phyloP scores from a whole-genome alignment of 2,113 vertebrate genomes.

The Geococcyx californianus region DNA sequence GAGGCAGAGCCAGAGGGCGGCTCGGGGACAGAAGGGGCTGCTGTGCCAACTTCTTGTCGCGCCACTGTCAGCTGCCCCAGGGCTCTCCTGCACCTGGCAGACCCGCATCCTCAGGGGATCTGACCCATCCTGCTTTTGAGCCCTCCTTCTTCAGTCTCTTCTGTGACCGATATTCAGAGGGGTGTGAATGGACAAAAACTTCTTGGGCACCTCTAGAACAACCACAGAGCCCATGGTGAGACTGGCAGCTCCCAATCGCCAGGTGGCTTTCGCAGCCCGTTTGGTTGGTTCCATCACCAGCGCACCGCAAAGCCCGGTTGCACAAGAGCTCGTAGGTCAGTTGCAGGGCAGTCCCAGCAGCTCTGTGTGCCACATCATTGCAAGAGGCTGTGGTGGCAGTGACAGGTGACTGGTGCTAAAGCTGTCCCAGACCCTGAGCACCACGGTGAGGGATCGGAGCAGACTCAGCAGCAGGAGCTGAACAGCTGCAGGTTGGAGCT shows the following conservation, averaged over 20 bases:
- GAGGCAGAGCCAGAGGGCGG: too few relatives aligned
- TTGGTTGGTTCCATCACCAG: not conserved
- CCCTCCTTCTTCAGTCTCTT: not conserved
- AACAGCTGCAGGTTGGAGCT: not conserved
- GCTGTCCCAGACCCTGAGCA: not conserved
- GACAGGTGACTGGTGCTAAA: not conserved
- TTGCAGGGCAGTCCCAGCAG: not conserved
- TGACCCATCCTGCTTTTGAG: not conserved
- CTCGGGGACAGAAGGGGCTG: too few relatives aligned
- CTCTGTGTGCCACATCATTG: too few relatives aligned
- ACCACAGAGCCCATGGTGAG: not conserved
- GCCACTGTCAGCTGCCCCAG: too few relatives aligned
- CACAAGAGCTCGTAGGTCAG: not conserved
- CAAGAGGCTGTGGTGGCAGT: not conserved
- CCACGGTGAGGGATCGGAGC: not conserved
- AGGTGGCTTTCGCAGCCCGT: fast-evolving
- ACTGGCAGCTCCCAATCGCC: not conserved
- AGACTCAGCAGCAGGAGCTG: not conserved
- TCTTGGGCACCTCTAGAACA: too few relatives aligned
- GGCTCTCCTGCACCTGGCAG: too few relatives aligned
- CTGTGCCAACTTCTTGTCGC: too few relatives aligned
- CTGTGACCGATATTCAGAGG: not conserved
- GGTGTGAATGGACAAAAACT: too few relatives aligned
- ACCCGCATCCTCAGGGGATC: too few relatives aligned
- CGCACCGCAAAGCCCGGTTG: fast-evolving